phyloP scores from a whole-genome alignment of 2,888 invertebrate genomes.

The Chrysotoxum bicinctum region DNA sequence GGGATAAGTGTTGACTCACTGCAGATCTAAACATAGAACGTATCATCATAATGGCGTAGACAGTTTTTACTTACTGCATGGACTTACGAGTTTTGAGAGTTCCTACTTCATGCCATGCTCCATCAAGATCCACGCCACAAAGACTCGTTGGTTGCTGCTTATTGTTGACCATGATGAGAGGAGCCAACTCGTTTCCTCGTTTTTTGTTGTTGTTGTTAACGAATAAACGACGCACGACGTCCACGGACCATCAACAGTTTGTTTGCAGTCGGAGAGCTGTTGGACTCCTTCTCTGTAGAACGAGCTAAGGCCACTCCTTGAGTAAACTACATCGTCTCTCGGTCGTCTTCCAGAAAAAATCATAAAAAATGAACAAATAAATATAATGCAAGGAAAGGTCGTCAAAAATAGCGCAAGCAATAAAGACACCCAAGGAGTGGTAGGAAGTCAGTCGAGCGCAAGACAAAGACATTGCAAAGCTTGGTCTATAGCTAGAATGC shows the following conservation, averaged over 20 bases:
- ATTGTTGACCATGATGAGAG: constrained; percentile 38
- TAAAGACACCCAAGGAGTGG: constrained; percentile 42
- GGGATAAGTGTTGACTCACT: constrained; percentile 50
- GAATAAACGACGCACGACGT: constrained; percentile 5
- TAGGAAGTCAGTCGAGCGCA: constrained; percentile 19
- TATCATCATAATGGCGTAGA: constrained; percentile 34
- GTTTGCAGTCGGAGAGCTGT: constrained; percentile 25
- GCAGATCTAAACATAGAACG: constrained; percentile 21
- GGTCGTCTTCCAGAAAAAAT: constrained; percentile 31
- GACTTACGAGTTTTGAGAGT: constrained; percentile 36
- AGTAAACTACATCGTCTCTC: constrained; percentile 36
- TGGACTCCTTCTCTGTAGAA: neutral
- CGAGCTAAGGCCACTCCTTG: constrained; percentile 53
- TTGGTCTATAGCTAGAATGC: neutral
- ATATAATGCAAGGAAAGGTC: constrained; percentile 46
- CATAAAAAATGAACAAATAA: constrained; percentile 47
- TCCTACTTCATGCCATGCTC: constrained; percentile 26
- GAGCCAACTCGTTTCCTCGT: no score
- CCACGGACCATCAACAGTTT: constrained; percentile 56
- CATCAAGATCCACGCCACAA: constrained; percentile 23
- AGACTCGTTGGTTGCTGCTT: constrained; percentile 18
- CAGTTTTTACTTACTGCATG: constrained; percentile 26
- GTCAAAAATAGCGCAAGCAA: constrained; percentile 59
- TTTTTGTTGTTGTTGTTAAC: neutral
- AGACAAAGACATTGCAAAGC: constrained; percentile 5